These are phyloP conservation scores for Zaprionus tsacasi DNA, from an alignment of 1,140 invertebrate genomes.

Conservation along the genomic window DNA sequence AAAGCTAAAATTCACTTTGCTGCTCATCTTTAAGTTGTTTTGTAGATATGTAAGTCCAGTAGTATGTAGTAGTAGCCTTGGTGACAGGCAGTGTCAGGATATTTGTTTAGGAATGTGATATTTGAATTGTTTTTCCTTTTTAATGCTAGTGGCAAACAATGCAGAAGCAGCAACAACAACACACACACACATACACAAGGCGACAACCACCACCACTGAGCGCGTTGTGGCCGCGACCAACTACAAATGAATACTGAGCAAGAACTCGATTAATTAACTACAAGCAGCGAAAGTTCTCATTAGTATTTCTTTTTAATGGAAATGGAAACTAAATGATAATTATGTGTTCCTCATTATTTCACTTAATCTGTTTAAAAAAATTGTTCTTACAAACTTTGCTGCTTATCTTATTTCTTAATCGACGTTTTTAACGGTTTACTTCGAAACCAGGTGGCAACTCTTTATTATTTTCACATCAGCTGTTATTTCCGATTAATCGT, in stretches of 20 bases:
- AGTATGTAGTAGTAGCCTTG: slow-evolving; percentile 7
- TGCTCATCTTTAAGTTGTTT: slow-evolving; percentile 59
- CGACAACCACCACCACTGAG: slow-evolving; percentile 18
- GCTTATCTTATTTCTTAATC: slow-evolving; percentile 32
- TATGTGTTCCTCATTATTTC: too few relatives aligned
- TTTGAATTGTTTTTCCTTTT: slow-evolving; percentile 27
- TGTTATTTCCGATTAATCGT: slow-evolving; percentile 27
- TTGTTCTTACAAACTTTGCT: neutral
- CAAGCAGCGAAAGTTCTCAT: neutral
- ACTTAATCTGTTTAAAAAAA: too few relatives aligned
- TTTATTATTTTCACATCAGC: slow-evolving; percentile 8
- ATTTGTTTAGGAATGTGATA: slow-evolving; percentile 8
- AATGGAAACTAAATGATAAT: neutral
- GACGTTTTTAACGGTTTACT: slow-evolving; percentile 13
- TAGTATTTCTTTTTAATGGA: neutral
- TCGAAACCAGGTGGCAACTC: slow-evolving; percentile 25
- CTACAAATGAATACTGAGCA: slow-evolving; percentile 60
- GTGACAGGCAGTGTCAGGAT: slow-evolving; percentile 50
- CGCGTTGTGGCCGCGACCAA: slow-evolving; percentile 40
- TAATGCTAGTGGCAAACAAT: slow-evolving; percentile 29
- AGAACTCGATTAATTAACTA: slow-evolving; percentile 34
- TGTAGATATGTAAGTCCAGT: slow-evolving; percentile 3
- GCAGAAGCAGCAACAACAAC: slow-evolving; percentile 3
- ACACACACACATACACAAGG: slow-evolving; percentile 1
- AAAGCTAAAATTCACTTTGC: slow-evolving; percentile 84